phyloP scores from a whole-genome alignment of 2,797 vertebrate species.

The Peromyscus melanophrys region DNA sequence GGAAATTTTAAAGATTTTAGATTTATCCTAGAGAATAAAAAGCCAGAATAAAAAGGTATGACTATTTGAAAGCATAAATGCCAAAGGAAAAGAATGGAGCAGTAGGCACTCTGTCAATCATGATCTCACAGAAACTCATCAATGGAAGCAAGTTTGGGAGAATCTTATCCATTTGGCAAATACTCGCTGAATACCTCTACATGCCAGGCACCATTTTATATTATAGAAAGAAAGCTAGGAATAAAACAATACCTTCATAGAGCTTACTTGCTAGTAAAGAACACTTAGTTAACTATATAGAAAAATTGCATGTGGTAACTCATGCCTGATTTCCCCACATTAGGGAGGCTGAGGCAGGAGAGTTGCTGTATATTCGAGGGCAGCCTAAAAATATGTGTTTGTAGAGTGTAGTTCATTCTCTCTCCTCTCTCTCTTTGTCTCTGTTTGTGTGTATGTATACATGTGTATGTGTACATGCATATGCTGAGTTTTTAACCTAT shows the following conservation, averaged over 20 bases:
- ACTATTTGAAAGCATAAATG: background rate
- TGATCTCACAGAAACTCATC: background rate
- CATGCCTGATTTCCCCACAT: background rate
- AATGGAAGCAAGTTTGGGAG: background rate
- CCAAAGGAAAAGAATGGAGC: background rate
- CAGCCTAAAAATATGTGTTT: background rate
- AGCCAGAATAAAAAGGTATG: background rate
- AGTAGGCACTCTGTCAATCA: background rate
- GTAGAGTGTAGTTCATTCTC: background rate
- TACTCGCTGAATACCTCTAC: background rate
- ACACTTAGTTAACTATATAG: background rate
- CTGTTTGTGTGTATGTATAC: background rate
- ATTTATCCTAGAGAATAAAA: slow-evolving; percentile 49
- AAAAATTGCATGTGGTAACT: background rate
- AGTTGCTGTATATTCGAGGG: background rate
- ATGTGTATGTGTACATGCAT: no score
- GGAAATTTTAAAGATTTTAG: slow-evolving; percentile 1
- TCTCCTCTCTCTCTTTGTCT: background rate
- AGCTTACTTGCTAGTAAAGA: background rate
- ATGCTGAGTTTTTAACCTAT: background rate
- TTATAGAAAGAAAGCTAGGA: background rate
- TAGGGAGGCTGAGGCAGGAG: background rate
- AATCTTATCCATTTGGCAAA: background rate
- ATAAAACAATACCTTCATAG: background rate
- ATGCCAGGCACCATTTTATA: background rate